Percentiles rank a stretch among this genome's conserved stretches.
These are phyloP conservation scores for Chrysogorgia sp. DNA, from an alignment of 92 coral and sea anemone genomes.

Conservation along the genomic window DNA sequence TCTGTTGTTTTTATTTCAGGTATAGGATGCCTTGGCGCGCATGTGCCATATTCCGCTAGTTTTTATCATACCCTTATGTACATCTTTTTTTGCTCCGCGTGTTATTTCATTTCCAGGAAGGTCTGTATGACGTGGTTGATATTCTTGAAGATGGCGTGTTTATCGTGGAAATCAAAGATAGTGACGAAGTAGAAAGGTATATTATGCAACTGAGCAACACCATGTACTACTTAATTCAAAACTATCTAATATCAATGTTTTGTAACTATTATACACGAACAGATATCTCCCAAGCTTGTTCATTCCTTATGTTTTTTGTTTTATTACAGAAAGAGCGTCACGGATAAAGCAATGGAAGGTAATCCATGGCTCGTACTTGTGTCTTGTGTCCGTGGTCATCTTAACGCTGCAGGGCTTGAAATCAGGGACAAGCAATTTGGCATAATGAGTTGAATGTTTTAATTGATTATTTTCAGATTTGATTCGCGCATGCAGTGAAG, in stretches of 20 bases:
- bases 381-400: too few species aligned
- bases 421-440: neutral
- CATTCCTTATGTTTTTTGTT: neutral
- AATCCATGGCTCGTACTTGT: neutral
- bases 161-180: conserved; percentile 76
- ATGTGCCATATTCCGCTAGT: too few species aligned
- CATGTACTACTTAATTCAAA: too few species aligned
- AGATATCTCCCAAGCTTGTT: too few species aligned
- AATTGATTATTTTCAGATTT: conserved; percentile 5
- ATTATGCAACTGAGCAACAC: too few species aligned
- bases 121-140: conserved; percentile 90
- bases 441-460: neutral
- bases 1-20: too few species aligned
- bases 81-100: too few species aligned
- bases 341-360: conserved; percentile 18
- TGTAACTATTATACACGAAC: too few species aligned
- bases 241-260: too few species aligned
- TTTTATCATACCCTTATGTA: too few species aligned
- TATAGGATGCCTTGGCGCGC: too few species aligned
- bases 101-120: conserved; percentile 64
- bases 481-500: conserved; percentile 36
- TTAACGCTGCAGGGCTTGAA: too few species aligned
- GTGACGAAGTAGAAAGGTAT: conserved; percentile 22
- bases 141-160: conserved; percentile 94
- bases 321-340: conserved; percentile 1